These are phyloP conservation scores for Hippopotamus amphibius DNA, from an alignment of 2,113 vertebrate genomes.

Conservation along the genomic window DNA sequence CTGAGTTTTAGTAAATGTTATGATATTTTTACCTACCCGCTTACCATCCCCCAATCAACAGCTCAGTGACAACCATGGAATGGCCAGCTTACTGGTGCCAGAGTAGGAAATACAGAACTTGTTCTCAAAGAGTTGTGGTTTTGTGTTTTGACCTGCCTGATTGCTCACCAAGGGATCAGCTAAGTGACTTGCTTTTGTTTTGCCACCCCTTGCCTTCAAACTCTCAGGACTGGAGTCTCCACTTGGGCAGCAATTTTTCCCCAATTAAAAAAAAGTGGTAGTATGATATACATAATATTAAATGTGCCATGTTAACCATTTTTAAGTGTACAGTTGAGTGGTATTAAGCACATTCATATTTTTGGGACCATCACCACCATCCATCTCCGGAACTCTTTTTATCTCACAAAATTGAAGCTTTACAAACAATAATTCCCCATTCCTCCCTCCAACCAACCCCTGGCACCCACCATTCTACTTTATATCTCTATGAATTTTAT, in stretches of 20 bases:
- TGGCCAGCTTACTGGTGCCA: not conserved
- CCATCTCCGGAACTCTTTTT: not conserved
- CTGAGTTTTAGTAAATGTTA: not conserved
- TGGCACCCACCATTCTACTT: not conserved
- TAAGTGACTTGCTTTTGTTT: not conserved
- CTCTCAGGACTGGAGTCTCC: not conserved
- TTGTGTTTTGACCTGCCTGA: not conserved
- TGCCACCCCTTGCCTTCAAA: not conserved
- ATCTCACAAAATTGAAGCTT: conserved; percentile 30
- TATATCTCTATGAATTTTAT: not conserved
- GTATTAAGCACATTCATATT: conserved; percentile 12
- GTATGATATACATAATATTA: not conserved
- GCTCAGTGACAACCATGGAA: not conserved
- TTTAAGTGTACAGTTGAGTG: not conserved
- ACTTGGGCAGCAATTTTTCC: not conserved
- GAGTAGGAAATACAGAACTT: not conserved
- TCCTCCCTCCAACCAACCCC: not conserved
- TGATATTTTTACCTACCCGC: not conserved
- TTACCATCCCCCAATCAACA: not conserved
- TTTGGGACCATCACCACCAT: not conserved
- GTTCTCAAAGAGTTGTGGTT: not conserved
- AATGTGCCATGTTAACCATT: not conserved
- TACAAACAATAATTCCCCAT: not conserved
- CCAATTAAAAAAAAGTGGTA: not conserved
- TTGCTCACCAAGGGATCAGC: not conserved